Conservation (phyloP, 2,113 vertebrate species). For the Colossoma macropomum region DNA sequence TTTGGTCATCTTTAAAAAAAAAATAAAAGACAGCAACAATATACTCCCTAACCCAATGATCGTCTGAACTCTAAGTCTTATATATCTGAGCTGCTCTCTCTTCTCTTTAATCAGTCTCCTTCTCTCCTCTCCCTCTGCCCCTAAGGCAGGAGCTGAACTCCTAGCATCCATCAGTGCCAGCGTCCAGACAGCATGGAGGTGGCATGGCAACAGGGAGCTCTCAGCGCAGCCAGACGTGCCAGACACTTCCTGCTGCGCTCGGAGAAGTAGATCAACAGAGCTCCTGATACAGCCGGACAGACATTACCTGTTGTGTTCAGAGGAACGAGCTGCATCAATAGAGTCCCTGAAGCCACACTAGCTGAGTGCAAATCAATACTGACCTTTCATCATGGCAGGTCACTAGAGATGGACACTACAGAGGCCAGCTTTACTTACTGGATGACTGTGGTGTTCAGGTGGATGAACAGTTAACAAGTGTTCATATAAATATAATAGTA, state of each 20-base stretch:
- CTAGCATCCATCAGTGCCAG: slow-evolving; percentile 46
- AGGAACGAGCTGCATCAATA: background rate
- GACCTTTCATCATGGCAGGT: slow-evolving; percentile 4
- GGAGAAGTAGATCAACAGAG: background rate
- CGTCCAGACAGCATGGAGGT: slow-evolving; percentile 24
- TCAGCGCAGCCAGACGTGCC: background rate
- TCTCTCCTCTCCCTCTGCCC: background rate
- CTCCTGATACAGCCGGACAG: background rate
- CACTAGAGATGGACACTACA: background rate
- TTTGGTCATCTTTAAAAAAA: background rate
- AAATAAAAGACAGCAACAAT: background rate
- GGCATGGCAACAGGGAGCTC: background rate
- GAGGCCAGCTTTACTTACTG: background rate
- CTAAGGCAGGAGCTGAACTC: slow-evolving; percentile 11
- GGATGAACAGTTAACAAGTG: background rate
- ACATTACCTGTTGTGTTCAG: slow-evolving; percentile 8
- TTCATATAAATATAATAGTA: background rate
- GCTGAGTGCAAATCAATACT: background rate
- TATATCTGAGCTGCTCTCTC: background rate
- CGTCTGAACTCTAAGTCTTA: background rate
- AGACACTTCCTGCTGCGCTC: slow-evolving; percentile 27
- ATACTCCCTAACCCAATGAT: background rate
- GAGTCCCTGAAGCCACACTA: background rate
- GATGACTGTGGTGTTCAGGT: background rate
- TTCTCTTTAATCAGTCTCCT: background rate